Evolutionary conservation across 2,888 invertebrate genomes (phyloP).

Genomic region (Mesorhabditis spiculigera): DNA sequence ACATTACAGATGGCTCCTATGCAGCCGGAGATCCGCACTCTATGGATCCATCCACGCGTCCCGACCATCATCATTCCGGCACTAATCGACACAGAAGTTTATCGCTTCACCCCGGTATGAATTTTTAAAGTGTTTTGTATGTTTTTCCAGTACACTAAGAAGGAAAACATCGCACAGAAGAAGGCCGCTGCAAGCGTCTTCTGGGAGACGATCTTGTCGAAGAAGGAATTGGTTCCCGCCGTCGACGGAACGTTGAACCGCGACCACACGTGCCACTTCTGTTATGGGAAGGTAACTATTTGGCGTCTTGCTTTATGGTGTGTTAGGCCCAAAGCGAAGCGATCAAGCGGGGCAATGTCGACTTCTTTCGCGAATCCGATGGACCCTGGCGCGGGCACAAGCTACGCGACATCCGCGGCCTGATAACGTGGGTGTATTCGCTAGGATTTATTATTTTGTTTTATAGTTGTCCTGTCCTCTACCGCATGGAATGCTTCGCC

Average conservation of each 20-base stretch:
- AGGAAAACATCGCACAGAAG: too few relatives aligned
- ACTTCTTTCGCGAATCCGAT: neutral
- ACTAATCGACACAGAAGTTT: too few relatives aligned
- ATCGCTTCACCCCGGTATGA: too few relatives aligned
- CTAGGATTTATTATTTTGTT: neutral
- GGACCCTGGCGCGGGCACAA: slow-evolving; percentile 3
- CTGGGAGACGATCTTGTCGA: too few relatives aligned
- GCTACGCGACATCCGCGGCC: neutral
- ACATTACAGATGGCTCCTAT: too few relatives aligned
- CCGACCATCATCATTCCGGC: too few relatives aligned
- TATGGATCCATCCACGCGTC: too few relatives aligned
- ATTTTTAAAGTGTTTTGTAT: too few relatives aligned
- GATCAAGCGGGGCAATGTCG: neutral
- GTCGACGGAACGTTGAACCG: neutral
- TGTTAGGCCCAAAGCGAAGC: neutral
- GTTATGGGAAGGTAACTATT: slow-evolving; percentile 1
- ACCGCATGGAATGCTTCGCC: slow-evolving; percentile 30
- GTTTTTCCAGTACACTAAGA: too few relatives aligned
- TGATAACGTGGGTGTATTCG: neutral
- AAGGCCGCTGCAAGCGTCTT: too few relatives aligned
- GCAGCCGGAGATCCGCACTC: too few relatives aligned
- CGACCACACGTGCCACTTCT: neutral
- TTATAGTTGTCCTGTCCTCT: slow-evolving; percentile 36
- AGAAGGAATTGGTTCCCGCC: neutral
- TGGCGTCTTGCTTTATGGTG: neutral